Percentiles rank a stretch among this genome's conserved stretches.
Conservation (phyloP, 92 coral and sea anemone genomes). For the Zoanthus sansibaricus region DNA sequence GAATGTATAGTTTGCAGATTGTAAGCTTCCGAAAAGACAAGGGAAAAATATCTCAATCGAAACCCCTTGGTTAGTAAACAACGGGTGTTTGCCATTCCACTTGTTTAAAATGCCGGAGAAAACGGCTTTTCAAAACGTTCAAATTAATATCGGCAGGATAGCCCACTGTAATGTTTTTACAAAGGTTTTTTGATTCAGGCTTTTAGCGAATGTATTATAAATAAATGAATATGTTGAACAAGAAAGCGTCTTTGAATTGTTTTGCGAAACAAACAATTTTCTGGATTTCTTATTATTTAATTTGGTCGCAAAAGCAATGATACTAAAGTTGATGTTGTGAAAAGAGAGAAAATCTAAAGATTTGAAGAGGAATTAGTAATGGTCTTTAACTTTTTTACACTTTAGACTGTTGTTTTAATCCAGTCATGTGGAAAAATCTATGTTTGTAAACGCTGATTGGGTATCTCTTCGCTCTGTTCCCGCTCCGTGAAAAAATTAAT, state of each 20-base stretch:
- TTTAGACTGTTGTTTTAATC: neutral
- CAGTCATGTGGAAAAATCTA: neutral
- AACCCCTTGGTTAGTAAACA: conserved; percentile 22
- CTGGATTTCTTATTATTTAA: neutral
- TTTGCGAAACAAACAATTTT: neutral
- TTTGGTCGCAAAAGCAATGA: neutral
- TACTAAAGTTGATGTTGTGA: neutral
- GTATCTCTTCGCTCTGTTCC: too few species aligned
- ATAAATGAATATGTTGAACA: neutral
- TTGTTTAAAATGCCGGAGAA: conserved; percentile 14
- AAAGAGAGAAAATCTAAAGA: neutral
- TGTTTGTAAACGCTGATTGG: neutral
- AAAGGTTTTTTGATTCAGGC: too few species aligned
- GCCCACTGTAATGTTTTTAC: neutral
- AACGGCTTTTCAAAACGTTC: neutral
- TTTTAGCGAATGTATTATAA: neutral
- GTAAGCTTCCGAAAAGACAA: neutral
- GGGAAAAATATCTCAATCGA: neutral
- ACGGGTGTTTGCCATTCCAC: conserved; percentile 6
- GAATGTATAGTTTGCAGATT: neutral
- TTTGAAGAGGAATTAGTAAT: neutral
- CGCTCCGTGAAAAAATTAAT: neutral
- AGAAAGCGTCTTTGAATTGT: neutral
- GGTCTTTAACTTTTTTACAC: neutral
- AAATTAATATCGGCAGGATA: too few species aligned